Percentiles rank a stretch among this genome's conserved stretches.
Evolutionary conservation across 2,888 invertebrate genomes (phyloP).

Genomic region (Nipponacmea schrenckii): DNA sequence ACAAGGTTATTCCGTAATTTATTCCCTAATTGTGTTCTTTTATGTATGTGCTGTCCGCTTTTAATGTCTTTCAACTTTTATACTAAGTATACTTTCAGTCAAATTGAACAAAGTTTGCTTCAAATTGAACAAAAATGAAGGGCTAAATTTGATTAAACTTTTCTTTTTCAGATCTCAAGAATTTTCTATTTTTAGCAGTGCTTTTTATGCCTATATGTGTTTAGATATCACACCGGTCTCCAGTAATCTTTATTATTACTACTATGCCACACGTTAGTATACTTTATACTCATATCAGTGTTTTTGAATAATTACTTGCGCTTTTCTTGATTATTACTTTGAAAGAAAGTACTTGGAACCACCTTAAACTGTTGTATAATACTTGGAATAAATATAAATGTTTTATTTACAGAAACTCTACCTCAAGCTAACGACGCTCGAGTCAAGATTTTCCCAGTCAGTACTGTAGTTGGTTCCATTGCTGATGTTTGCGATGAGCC

Average conservation of each 20-base stretch:
- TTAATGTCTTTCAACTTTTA: too few relatives aligned
- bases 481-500: constrained; percentile 37
- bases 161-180: constrained; percentile 28
- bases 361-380: too few relatives aligned
- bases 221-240: constrained; percentile 33
- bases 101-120: too few relatives aligned
- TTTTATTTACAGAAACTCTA: constrained; percentile 34
- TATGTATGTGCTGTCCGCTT: too few relatives aligned
- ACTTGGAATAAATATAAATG: not conserved
- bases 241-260: constrained; percentile 33
- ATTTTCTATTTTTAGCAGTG: constrained; percentile 17
- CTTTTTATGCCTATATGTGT: constrained; percentile 34
- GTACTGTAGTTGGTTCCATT: constrained; percentile 21
- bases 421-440: constrained; percentile 38
- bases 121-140: too few relatives aligned
- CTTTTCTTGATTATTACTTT: not conserved
- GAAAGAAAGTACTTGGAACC: too few relatives aligned
- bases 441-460: constrained; percentile 38
- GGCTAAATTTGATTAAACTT: too few relatives aligned
- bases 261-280: constrained; percentile 37
- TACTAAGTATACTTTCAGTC: too few relatives aligned
- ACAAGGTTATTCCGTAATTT: too few relatives aligned
- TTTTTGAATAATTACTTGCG: not conserved
- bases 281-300: too few relatives aligned
- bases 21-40: too few relatives aligned